These are phyloP conservation scores for Eleginops maclovinus DNA, from an alignment of 2,113 vertebrate genomes.

Conservation along the genomic window DNA sequence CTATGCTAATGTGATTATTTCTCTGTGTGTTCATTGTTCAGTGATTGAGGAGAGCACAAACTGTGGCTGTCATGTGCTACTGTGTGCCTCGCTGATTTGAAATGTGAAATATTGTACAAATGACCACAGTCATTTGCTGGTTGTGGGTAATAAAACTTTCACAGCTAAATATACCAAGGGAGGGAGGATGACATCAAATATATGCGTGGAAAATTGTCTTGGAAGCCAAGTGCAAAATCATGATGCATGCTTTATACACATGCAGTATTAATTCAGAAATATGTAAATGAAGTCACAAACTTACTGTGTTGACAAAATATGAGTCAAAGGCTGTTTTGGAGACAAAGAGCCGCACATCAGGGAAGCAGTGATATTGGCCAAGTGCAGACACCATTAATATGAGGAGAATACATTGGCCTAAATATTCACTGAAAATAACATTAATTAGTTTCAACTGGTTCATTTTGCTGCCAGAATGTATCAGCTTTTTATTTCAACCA, in stretches of 20 bases:
- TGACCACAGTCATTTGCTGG: conserved; percentile 55
- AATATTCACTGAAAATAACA: background rate
- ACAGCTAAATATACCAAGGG: conserved; percentile 48
- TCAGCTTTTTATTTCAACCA: background rate
- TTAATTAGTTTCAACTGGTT: background rate
- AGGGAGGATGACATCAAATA: conserved; percentile 55
- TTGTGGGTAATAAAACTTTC: conserved; percentile 58
- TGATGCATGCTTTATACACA: conserved; percentile 52
- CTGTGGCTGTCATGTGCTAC: conserved; percentile 52
- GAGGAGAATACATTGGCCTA: background rate
- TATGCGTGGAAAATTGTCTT: conserved; percentile 58
- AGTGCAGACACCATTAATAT: background rate
- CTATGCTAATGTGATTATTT: conserved; percentile 79
- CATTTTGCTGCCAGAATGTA: too few species aligned
- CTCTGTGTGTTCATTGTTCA: conserved; percentile 61
- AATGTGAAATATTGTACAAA: conserved; percentile 72
- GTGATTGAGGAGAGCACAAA: conserved; percentile 74
- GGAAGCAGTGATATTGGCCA: conserved; percentile 1
- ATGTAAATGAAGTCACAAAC: conserved; percentile 65
- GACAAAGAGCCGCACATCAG: conserved; percentile 42
- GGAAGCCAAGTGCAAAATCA: conserved; percentile 30
- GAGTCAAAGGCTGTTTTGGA: conserved; percentile 42
- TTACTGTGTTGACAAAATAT: conserved; percentile 46
- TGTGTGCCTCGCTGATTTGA: conserved; percentile 58
- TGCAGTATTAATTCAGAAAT: conserved; percentile 62